Conservation (phyloP, 2,888 invertebrate species). For the Drosophila lacicola region DNA sequence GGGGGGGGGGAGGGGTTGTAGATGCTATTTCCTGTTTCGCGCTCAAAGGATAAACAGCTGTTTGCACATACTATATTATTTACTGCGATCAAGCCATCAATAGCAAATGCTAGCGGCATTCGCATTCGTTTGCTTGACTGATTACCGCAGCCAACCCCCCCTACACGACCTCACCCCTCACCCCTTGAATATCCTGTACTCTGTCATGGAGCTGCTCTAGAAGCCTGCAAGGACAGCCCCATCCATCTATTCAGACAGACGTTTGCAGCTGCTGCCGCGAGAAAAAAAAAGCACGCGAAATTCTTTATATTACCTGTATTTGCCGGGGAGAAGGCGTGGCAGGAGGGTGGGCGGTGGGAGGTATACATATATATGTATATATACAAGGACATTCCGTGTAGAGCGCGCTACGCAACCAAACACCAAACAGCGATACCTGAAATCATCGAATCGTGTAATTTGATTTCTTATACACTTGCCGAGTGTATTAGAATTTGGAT, state of each 20-base stretch:
- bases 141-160: conserved; percentile 42
- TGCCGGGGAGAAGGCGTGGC: conserved; percentile 2
- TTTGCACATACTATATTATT: conserved; percentile 67
- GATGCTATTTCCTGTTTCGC: conserved; percentile 42
- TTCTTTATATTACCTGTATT: conserved; percentile 40
- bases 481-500: background rate
- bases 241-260: conserved; percentile 14
- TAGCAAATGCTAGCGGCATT: conserved; percentile 57
- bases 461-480: conserved; percentile 66
- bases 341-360: background rate
- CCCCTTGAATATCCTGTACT: background rate
- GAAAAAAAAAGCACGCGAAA: conserved; percentile 23
- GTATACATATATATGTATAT: background rate
- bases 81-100: conserved; percentile 72
- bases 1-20: background rate
- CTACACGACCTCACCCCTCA: background rate
- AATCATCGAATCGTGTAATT: conserved; percentile 84
- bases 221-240: conserved; percentile 2
- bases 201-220: background rate
- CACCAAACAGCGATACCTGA: conserved; percentile 79
- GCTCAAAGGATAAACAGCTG: conserved; percentile 64
- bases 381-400: conserved; percentile 11
- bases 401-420: conserved; percentile 44
- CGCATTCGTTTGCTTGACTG: conserved; percentile 65
- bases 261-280: conserved; percentile 21